Evolutionary conservation across 2,797 vertebrate species (phyloP).

Genomic region (Nyctibius grandis): DNA sequence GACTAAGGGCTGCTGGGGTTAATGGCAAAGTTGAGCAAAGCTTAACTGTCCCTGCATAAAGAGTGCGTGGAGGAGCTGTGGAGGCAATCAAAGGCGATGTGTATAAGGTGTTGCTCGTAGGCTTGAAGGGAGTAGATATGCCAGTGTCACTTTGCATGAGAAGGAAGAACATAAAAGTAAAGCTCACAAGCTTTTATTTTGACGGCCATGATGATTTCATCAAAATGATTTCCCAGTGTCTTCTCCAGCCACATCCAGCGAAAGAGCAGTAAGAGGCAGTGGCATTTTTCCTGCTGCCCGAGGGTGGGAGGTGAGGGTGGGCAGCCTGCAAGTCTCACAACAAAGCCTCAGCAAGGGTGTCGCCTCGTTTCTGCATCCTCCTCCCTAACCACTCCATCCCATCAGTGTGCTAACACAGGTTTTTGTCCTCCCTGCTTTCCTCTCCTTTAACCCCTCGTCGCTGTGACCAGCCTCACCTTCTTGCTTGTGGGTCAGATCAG

Average conservation of each 20-base stretch:
- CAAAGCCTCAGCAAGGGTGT: conserved; percentile 79
- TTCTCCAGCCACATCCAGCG: not conserved
- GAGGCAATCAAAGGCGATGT: not conserved
- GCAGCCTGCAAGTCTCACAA: conserved; percentile 77
- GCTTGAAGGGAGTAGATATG: not conserved
- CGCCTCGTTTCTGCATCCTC: conserved; percentile 79
- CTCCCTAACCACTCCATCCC: conserved; percentile 70
- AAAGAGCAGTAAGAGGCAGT: not conserved
- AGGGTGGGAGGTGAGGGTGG: conserved; percentile 79
- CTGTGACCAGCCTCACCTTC: not conserved
- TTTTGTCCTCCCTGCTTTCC: conserved; percentile 54
- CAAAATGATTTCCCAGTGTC: not conserved
- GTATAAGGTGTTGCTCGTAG: not conserved
- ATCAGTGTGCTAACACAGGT: conserved; percentile 65
- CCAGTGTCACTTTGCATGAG: not conserved
- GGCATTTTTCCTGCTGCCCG: not conserved
- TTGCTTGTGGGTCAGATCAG: not conserved
- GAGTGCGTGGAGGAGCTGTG: not conserved
- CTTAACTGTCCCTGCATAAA: not conserved
- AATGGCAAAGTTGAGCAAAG: not conserved
- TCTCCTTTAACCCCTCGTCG: not conserved
- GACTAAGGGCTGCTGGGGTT: not conserved
- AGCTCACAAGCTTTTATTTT: not conserved
- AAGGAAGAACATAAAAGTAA: not conserved
- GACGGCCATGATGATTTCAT: too few relatives aligned